Percentiles rank a stretch among this genome's conserved stretches.
These are phyloP conservation scores for Dysidea cf. avara DNA, from an alignment of 37 sponge, comb jelly and placozoan genomes.

Conservation along the genomic window DNA sequence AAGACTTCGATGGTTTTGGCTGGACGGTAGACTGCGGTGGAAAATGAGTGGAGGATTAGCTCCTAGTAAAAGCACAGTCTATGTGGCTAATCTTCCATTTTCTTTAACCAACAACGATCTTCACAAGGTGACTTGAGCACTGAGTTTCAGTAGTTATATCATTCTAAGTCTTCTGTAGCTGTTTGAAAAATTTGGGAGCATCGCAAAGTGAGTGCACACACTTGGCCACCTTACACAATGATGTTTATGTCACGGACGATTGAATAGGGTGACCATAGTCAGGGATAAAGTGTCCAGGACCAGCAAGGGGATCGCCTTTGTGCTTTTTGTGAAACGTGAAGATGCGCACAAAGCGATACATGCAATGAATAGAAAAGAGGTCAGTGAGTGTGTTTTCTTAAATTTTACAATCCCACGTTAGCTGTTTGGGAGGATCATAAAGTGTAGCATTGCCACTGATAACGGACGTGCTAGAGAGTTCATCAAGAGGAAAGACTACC, in stretches of 20 bases:
- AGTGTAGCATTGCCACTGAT: conserved; percentile 84
- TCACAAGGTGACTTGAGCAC: conserved; percentile 61
- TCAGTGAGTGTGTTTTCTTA: not conserved
- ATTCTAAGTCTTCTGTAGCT: conserved; percentile 38
- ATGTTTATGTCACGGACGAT: not conserved
- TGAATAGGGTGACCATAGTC: conserved; percentile 69
- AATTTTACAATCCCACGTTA: not conserved
- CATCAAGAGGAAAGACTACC: conserved; percentile 78
- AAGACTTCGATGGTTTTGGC: too few relatives aligned
- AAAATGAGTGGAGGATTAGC: conserved; percentile 93
- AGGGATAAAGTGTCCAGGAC: conserved; percentile 68
- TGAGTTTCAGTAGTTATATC: not conserved
- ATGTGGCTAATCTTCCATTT: conserved; percentile 87
- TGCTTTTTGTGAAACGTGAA: conserved; percentile 78
- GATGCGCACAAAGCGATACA: conserved; percentile 72
- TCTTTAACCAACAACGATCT: conserved; percentile 90
- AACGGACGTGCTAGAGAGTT: conserved; percentile 92
- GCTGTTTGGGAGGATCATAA: conserved; percentile 88
- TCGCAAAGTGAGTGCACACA: conserved; percentile 63
- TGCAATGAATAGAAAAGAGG: conserved; percentile 78
- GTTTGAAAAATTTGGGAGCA: conserved; percentile 86
- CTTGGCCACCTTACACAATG: too few relatives aligned
- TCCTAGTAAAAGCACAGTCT: conserved; percentile 93
- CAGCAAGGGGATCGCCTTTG: conserved; percentile 93
- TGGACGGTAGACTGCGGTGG: not conserved